Conservation (phyloP, 2,113 vertebrate genomes). For the Cebus imitator region DNA sequence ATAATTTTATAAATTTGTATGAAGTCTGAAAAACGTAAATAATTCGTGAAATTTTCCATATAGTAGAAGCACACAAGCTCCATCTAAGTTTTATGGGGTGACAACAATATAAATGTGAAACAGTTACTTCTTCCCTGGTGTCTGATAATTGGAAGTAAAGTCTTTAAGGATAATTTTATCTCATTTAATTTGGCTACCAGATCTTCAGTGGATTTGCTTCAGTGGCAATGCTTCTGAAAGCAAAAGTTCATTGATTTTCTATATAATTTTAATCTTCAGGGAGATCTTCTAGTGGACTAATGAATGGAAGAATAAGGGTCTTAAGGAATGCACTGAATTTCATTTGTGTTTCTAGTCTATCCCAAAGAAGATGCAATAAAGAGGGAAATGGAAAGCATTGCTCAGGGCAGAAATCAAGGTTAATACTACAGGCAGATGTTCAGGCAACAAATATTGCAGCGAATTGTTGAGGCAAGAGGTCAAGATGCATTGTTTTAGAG, state of each 20-base stretch:
- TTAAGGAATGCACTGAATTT: neutral
- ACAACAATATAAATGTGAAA: neutral
- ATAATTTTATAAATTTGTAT: neutral
- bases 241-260: neutral
- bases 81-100: neutral
- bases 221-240: neutral
- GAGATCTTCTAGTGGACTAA: neutral
- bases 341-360: neutral
- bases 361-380: neutral
- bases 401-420: neutral
- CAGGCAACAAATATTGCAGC: neutral
- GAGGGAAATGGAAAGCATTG: neutral
- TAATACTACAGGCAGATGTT: neutral
- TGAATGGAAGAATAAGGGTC: neutral
- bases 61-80: neutral
- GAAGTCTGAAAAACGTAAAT: neutral
- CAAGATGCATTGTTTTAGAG: neutral
- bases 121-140: neutral
- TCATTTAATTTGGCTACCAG: neutral
- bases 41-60: neutral
- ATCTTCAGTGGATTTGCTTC: neutral
- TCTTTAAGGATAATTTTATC: neutral
- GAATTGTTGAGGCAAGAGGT: neutral
- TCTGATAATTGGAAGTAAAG: neutral
- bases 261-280: neutral